Percentiles rank a stretch among this genome's conserved stretches.
These are phyloP conservation scores for Steromphala cineraria DNA, from an alignment of 2,888 invertebrate genomes.

Conservation along the genomic window DNA sequence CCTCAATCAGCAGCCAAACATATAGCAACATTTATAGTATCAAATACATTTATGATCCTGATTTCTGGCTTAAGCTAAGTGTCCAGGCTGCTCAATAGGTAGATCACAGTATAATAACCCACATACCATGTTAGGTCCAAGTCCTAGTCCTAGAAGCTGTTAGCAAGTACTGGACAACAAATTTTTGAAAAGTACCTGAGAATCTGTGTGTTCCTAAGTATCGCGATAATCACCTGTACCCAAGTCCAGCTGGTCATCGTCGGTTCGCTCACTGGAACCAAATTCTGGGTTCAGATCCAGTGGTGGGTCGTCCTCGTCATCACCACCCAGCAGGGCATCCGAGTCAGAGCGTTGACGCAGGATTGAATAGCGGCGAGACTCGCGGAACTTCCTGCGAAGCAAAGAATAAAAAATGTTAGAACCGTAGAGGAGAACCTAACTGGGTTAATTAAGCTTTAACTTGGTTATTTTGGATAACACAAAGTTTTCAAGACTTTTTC, in stretches of 20 bases:
- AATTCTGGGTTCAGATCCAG: constrained; percentile 46
- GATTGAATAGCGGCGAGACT: constrained; percentile 42
- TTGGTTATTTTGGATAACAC: no score
- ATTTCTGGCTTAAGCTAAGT: background rate
- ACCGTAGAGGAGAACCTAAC: no score
- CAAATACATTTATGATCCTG: no score
- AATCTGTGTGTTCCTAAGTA: no score
- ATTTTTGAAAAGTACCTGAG: background rate
- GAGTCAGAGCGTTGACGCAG: constrained; percentile 40
- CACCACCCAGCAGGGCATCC: constrained; percentile 45
- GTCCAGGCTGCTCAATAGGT: background rate
- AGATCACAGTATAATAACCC: background rate
- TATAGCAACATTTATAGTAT: no score
- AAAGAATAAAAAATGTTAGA: no score
- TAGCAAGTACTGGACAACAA: background rate
- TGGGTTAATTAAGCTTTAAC: no score
- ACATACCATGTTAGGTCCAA: background rate
- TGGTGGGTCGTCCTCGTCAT: constrained; percentile 48
- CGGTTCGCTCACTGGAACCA: constrained; percentile 21
- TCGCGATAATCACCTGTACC: constrained; percentile 22
- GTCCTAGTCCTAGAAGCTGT: background rate
- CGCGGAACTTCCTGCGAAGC: constrained; percentile 38
- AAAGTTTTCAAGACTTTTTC: no score
- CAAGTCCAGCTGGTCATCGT: constrained; percentile 37
- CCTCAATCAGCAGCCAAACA: no score